Evolutionary conservation across 2,113 vertebrate species (phyloP).

Genomic region (Aphyosemion australe): DNA sequence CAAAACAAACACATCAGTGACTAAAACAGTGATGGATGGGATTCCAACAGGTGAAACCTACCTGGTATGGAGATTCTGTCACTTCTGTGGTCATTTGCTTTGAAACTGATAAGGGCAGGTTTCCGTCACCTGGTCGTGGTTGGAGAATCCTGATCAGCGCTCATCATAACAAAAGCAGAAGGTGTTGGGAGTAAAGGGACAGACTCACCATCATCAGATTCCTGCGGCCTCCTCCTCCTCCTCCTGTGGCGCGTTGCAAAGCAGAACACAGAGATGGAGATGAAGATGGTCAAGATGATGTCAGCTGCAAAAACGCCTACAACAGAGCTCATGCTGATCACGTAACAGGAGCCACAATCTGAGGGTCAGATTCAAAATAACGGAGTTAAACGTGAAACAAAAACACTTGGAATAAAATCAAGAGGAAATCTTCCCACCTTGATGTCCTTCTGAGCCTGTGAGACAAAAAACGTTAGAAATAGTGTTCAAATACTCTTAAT

Average conservation of each 20-base stretch:
- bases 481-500: no score
- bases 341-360: conserved; percentile 77
- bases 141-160: neutral
- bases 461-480: conserved; percentile 13
- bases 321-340: conserved; percentile 65
- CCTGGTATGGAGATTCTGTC: conserved; percentile 80
- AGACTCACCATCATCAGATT: conserved; percentile 53
- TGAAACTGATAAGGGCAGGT: conserved; percentile 24
- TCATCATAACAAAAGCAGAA: neutral
- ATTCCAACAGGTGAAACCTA: conserved; percentile 34
- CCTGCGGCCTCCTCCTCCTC: conserved; percentile 44
- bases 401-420: neutral
- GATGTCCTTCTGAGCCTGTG: conserved; percentile 67
- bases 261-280: conserved; percentile 72
- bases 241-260: conserved; percentile 60
- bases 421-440: conserved; percentile 54
- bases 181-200: neutral
- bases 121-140: conserved; percentile 42
- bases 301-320: conserved; percentile 74
- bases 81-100: conserved; percentile 64
- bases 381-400: neutral
- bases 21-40: neutral
- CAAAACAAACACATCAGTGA: neutral
- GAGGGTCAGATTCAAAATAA: conserved; percentile 10
- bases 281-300: conserved; percentile 76